Evolutionary conservation across 1,140 invertebrate genomes (phyloP).

Genomic region (Drosophila mauritiana): DNA sequence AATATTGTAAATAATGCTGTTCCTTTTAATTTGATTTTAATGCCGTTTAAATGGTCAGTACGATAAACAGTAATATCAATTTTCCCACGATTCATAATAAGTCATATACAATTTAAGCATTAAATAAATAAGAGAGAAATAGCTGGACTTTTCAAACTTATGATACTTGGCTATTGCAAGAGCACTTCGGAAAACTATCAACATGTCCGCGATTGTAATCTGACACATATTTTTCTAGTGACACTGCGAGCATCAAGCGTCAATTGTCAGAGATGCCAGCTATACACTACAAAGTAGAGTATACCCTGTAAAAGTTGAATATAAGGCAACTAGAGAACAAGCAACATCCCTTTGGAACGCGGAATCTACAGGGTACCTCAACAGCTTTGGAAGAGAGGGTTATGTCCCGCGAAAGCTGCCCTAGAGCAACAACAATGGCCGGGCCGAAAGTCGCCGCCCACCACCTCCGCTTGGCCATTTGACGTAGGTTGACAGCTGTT

Average conservation of each 20-base stretch:
- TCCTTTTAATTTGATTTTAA: no score
- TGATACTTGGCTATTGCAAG: background rate
- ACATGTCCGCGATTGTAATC: background rate
- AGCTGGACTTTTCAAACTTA: no score
- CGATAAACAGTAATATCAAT: no score
- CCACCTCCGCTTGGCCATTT: slow-evolving; percentile 24
- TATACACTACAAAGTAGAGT: no score
- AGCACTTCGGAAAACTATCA: background rate
- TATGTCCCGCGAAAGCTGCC: slow-evolving; percentile 26
- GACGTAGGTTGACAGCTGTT: slow-evolving; percentile 82
- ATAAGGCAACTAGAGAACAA: background rate
- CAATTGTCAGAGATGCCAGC: background rate
- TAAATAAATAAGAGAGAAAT: no score
- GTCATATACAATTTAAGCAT: no score
- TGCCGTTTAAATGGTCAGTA: no score
- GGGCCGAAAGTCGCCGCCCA: slow-evolving; percentile 10
- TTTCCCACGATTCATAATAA: no score
- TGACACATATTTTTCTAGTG: background rate
- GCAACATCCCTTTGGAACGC: no score
- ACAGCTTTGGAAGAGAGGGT: background rate
- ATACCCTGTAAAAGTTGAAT: background rate
- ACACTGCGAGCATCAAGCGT: background rate
- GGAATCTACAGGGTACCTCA: slow-evolving; percentile 8
- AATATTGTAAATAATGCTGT: no score
- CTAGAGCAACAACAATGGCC: slow-evolving; percentile 25